These are phyloP conservation scores for Ganaspis brasiliensis DNA, from an alignment of 2,888 invertebrate genomes.

Conservation along the genomic window DNA sequence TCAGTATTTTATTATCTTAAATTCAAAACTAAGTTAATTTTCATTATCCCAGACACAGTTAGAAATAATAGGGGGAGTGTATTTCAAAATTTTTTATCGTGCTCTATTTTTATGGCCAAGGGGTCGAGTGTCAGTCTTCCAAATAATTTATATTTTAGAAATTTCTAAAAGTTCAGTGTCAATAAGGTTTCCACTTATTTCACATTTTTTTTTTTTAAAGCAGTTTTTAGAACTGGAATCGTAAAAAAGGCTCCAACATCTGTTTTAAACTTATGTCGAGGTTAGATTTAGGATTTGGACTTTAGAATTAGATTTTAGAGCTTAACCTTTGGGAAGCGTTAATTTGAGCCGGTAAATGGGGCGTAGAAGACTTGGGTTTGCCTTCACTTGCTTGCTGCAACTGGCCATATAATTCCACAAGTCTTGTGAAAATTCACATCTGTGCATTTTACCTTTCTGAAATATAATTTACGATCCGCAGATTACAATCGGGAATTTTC, in stretches of 20 bases:
- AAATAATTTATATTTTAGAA: constrained; percentile 28
- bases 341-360: constrained; percentile 6
- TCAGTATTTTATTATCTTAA: too few relatives aligned
- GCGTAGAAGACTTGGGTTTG: constrained; percentile 13
- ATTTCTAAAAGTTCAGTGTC: constrained; percentile 28
- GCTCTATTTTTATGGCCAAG: background rate
- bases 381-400: constrained; percentile 9
- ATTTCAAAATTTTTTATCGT: constrained; percentile 19
- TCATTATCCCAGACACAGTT: background rate
- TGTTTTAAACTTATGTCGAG: constrained; percentile 31
- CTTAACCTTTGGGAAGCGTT: background rate
- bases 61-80: background rate
- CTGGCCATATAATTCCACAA: constrained; percentile 27
- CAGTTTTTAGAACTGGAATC: constrained; percentile 26
- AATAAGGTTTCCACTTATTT: constrained; percentile 31
- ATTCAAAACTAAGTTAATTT: too few relatives aligned
- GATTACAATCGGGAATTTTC: constrained; percentile 29
- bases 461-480: constrained; percentile 21
- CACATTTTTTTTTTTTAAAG: constrained; percentile 1
- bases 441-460: constrained; percentile 12
- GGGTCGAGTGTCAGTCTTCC: background rate
- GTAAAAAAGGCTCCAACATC: constrained; percentile 41
- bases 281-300: constrained; percentile 27
- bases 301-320: constrained; percentile 15
- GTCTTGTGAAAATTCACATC: constrained; percentile 2